phyloP scores from a whole-genome alignment of 1,140 invertebrate genomes.

The Megalonaias nervosa region DNA sequence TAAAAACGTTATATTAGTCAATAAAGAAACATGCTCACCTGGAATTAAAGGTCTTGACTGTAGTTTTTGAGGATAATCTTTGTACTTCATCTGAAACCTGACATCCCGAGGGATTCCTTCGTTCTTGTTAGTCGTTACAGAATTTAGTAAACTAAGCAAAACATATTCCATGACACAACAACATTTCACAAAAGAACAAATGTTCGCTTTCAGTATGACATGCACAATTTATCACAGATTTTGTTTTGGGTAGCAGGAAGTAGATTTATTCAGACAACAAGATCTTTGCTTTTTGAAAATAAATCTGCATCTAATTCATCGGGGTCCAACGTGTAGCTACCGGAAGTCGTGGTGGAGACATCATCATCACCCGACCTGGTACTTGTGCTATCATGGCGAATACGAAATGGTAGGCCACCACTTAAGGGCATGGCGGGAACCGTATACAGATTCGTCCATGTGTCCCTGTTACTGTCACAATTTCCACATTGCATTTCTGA shows the following conservation, averaged over 20 bases:
- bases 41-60: too few relatives aligned
- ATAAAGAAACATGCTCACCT: too few relatives aligned
- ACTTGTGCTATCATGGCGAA: conserved; percentile 34
- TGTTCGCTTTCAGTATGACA: too few relatives aligned
- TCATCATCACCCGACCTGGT: conserved; percentile 33
- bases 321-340: conserved; percentile 29
- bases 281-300: conserved; percentile 15
- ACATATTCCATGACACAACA: too few relatives aligned
- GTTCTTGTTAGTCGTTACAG: too few relatives aligned
- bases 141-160: too few relatives aligned
- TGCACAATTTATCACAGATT: conserved; percentile 22
- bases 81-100: too few relatives aligned
- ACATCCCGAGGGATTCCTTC: too few relatives aligned
- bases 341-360: conserved; percentile 32
- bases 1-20: too few relatives aligned
- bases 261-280: conserved; percentile 23
- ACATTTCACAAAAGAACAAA: too few relatives aligned
- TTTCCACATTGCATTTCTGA: conserved; percentile 9
- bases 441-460: neutral
- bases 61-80: too few relatives aligned
- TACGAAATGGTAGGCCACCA: conserved; percentile 13
- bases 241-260: neutral
- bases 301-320: conserved; percentile 16
- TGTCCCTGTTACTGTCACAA: neutral
- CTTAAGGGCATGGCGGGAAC: conserved; percentile 14